Evolutionary conservation across 2,113 vertebrate species (phyloP).

Genomic region (Salvelinus alpinus): DNA sequence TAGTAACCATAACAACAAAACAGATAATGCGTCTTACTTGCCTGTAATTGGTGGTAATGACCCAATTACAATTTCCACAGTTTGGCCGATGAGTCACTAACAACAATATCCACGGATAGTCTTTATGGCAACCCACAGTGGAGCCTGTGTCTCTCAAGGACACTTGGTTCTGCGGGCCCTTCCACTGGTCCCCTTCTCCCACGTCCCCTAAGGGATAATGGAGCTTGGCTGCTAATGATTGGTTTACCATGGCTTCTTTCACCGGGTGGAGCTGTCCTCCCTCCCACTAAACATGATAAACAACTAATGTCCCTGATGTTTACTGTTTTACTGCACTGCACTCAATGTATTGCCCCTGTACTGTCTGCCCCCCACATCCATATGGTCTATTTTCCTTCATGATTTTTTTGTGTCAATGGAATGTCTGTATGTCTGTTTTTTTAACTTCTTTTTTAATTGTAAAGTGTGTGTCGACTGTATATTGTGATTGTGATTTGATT

Average conservation of each 20-base stretch:
- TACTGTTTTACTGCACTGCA: background rate
- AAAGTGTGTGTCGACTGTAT: too few species aligned
- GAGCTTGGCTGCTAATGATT: background rate
- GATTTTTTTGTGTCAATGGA: too few species aligned
- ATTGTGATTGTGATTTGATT: too few species aligned
- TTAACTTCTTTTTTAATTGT: too few species aligned
- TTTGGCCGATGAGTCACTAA: conserved; percentile 26
- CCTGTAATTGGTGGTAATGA: conserved; percentile 46
- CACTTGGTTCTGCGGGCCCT: conserved; percentile 15
- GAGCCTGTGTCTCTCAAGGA: conserved; percentile 25
- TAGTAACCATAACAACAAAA: conserved; percentile 25
- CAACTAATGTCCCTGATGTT: background rate
- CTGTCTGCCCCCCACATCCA: too few species aligned
- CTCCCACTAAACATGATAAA: conserved; percentile 6
- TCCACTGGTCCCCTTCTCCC: background rate
- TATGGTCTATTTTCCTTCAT: too few species aligned
- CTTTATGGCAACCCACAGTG: conserved; percentile 37
- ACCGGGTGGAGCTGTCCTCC: background rate
- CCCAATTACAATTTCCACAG: conserved; percentile 37
- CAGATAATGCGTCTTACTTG: conserved; percentile 16
- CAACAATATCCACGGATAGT: conserved; percentile 23
- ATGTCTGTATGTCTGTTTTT: too few species aligned
- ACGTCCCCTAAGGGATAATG: background rate
- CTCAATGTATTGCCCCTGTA: too few species aligned
- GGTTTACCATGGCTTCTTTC: conserved; percentile 7